phyloP scores from a whole-genome alignment of 2,113 vertebrate genomes.

The Anthoscopus minutus region DNA sequence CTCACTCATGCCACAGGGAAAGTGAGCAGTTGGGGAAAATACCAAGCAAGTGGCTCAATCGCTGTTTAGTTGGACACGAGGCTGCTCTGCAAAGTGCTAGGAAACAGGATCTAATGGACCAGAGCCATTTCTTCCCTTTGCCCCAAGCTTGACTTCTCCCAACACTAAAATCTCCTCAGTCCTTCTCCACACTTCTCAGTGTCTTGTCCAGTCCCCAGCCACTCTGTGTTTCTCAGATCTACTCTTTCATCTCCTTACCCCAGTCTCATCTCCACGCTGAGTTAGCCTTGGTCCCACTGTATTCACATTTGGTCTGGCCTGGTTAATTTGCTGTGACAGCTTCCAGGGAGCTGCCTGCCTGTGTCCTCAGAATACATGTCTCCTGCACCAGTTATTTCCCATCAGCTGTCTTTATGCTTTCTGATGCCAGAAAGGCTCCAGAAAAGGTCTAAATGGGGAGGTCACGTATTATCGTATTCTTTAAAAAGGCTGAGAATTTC shows the following conservation, averaged over 20 bases:
- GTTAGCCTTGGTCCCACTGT: background rate
- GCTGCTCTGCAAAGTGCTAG: background rate
- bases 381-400: background rate
- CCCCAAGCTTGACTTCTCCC: background rate
- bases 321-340: background rate
- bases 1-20: background rate
- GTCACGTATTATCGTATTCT: background rate
- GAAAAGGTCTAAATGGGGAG: background rate
- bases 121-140: background rate
- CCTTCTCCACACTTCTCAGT: background rate
- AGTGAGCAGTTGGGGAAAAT: background rate
- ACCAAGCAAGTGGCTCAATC: background rate
- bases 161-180: background rate
- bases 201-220: background rate
- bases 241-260: background rate
- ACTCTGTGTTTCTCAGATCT: background rate
- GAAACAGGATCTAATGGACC: background rate
- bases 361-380: background rate
- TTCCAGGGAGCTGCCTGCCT: background rate
- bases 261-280: background rate
- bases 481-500: background rate
- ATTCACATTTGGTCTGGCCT: rapidly evolving
- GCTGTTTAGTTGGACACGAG: background rate
- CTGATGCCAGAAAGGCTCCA: background rate
- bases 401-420: background rate